phyloP scores from a whole-genome alignment of 2,797 vertebrate genomes.

The Myotis daubentonii region DNA sequence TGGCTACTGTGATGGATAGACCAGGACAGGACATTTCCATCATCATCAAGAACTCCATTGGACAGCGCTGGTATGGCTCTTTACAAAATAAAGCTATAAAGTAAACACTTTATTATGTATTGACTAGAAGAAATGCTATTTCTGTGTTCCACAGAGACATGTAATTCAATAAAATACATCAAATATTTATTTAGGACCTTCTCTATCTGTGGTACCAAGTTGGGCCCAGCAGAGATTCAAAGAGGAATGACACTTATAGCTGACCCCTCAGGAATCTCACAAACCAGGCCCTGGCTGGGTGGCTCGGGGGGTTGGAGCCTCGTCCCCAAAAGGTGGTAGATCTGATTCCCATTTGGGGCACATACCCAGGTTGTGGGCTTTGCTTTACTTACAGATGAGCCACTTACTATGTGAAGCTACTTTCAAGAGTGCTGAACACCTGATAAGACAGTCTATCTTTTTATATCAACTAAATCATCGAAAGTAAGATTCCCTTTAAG shows the following conservation, averaged over 20 bases:
- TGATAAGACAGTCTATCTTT: slow-evolving; percentile 70
- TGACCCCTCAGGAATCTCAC: neutral
- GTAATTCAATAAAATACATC: slow-evolving; percentile 37
- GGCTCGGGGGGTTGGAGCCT: neutral
- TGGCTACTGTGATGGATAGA: neutral
- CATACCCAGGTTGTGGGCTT: neutral
- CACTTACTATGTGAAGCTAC: neutral
- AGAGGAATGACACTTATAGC: neutral
- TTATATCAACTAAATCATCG: slow-evolving; percentile 74
- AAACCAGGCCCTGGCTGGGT: neutral
- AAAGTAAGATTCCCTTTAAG: slow-evolving; percentile 82
- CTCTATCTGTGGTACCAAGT: neutral
- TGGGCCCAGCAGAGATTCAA: neutral
- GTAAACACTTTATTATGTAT: slow-evolving; percentile 57
- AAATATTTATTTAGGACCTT: slow-evolving; percentile 50
- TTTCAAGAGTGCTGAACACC: slow-evolving; percentile 57
- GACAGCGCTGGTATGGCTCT: neutral
- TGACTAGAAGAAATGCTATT: slow-evolving; percentile 42
- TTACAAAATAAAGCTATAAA: slow-evolving; percentile 54
- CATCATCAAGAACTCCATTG: neutral
- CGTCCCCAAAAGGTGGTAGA: neutral
- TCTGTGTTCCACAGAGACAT: neutral
- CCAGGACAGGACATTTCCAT: neutral
- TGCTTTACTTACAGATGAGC: neutral
- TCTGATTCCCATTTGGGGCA: neutral